phyloP scores from a whole-genome alignment of 2,797 vertebrate genomes.

The Limnodromus scolopaceus region DNA sequence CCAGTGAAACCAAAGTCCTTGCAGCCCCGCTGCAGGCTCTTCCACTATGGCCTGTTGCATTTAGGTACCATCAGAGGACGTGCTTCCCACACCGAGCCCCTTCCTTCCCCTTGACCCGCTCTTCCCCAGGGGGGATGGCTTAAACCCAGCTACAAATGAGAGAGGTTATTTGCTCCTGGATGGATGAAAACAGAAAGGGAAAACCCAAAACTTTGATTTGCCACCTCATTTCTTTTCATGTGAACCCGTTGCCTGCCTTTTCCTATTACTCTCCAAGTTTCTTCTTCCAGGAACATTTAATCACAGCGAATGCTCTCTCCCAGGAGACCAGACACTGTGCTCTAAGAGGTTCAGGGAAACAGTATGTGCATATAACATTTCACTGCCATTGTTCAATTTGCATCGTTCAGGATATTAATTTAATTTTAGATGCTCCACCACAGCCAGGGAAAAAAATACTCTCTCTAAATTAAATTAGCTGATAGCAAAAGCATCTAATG shows the following conservation, averaged over 20 bases:
- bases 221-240: not conserved
- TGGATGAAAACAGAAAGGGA: not conserved
- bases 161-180: not conserved
- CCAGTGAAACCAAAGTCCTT: not conserved
- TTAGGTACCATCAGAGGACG: not conserved
- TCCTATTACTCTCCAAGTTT: not conserved
- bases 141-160: not conserved
- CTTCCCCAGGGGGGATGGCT: not conserved
- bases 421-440: not conserved
- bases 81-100: accelerated
- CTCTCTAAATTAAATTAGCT: not conserved
- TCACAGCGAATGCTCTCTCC: not conserved
- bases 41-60: accelerated
- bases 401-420: not conserved
- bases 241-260: not conserved
- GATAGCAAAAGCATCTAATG: not conserved
- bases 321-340: not conserved
- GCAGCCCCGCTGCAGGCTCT: not conserved
- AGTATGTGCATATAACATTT: not conserved
- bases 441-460: not conserved
- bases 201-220: not conserved
- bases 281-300: not conserved
- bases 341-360: not conserved
- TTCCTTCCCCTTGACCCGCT: not conserved
- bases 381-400: not conserved